Evolutionary conservation across 2,888 invertebrate species (phyloP).

Genomic region (Dyspetes luteomarginatus): DNA sequence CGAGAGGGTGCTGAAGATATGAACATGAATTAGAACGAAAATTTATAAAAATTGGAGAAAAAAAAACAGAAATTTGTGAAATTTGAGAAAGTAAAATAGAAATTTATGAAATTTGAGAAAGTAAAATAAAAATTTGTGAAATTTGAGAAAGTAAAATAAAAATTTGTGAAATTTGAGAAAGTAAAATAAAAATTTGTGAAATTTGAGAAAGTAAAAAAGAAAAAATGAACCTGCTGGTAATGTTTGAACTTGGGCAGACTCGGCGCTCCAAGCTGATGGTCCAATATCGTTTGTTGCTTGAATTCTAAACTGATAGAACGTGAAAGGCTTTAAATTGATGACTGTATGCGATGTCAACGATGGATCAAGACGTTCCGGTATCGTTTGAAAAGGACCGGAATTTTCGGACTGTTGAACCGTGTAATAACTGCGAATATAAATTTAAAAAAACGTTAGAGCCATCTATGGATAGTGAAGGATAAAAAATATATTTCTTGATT

Average conservation of each 20-base stretch:
- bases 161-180: slow-evolving; percentile 1
- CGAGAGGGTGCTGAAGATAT: slow-evolving; percentile 90
- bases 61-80: no score
- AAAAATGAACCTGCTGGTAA: slow-evolving; percentile 89
- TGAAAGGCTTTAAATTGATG: slow-evolving; percentile 92
- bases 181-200: not conserved
- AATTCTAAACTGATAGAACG: slow-evolving; percentile 95
- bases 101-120: slow-evolving; percentile 1
- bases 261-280: slow-evolving; percentile 95
- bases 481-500: no score
- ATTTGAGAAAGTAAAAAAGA: slow-evolving; percentile 10
- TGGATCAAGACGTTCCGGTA: slow-evolving; percentile 95
- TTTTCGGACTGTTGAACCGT: slow-evolving; percentile 96
- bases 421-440: slow-evolving; percentile 88
- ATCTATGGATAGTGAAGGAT: no score
- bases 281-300: slow-evolving; percentile 98
- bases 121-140: no score
- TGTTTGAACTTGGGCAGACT: slow-evolving; percentile 94
- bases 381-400: slow-evolving; percentile 92
- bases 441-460: slow-evolving; percentile 26
- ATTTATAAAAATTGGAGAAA: slow-evolving; percentile 17
- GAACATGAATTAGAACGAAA: no score
- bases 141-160: not conserved
- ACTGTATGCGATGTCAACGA: slow-evolving; percentile 94
- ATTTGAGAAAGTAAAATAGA: not conserved